Evolutionary conservation across 2,113 vertebrate genomes (phyloP).

Genomic region (Cervus canadensis): DNA sequence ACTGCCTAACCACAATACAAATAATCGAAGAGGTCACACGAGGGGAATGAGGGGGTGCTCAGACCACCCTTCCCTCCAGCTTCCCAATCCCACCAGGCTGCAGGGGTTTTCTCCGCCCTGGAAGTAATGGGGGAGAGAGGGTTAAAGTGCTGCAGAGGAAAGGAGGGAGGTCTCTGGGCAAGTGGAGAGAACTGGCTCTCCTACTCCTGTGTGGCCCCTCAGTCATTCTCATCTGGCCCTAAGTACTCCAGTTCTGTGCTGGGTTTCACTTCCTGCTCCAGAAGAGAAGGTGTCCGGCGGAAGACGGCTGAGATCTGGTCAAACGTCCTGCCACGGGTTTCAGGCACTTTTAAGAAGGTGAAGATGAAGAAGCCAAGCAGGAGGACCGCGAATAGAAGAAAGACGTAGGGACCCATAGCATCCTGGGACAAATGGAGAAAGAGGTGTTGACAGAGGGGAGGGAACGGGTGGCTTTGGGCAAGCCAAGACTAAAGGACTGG

Average conservation of each 20-base stretch:
- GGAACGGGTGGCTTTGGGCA: not conserved
- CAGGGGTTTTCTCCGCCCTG: not conserved
- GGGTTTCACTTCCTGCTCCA: conserved; percentile 85
- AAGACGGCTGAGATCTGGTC: conserved; percentile 91
- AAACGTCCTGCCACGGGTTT: conserved; percentile 91
- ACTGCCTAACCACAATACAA: conserved; percentile 57
- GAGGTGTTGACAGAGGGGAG: conserved; percentile 15
- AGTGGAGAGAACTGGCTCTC: not conserved
- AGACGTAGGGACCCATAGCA: conserved; percentile 88
- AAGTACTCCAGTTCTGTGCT: conserved; percentile 90
- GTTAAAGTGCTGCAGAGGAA: conserved; percentile 61
- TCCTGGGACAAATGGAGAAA: conserved; percentile 77
- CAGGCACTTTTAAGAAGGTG: conserved; percentile 92
- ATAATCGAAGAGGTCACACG: conserved; percentile 54
- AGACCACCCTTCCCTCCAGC: conserved; percentile 32
- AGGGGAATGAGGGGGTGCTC: conserved; percentile 25
- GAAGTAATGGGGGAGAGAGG: conserved; percentile 44
- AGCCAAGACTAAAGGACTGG: not conserved
- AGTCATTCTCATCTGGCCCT: conserved; percentile 79
- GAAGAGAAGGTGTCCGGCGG: conserved; percentile 77
- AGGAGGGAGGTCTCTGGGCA: not conserved
- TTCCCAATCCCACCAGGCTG: conserved; percentile 45
- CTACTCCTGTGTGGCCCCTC: conserved; percentile 1
- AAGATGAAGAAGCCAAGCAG: conserved; percentile 89
- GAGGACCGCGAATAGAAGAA: conserved; percentile 89